Base-by-base conservation (phyloP, 2,797 vertebrate species). In the Argentina silus region DNA sequence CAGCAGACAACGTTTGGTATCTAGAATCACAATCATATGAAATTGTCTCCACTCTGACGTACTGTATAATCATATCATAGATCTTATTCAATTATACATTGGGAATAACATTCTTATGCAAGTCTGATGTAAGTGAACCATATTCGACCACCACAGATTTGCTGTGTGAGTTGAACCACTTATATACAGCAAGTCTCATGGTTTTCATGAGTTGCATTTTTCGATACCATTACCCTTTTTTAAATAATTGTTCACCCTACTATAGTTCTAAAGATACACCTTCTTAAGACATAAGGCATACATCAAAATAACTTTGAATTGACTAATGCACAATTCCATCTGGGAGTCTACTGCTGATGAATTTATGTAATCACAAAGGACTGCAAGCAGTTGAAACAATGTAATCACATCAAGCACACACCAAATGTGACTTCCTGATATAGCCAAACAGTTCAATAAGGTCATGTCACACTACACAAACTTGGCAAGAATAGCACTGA, bases 381-480 rank as follows among this genome's bases (percentile, higher is more conserved):
- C 51, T 59, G n/a, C 17, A 68, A 14, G n/a, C 67, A 69, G 69
- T 55, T 69, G 7, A 47, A 67, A 12, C 11, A 78, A 65, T 59
- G 50, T 62, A 78, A 61, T 51, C 47, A 15, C 3, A 19, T 42
- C 61, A 43, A 17, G 6, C 61, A 2, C 19, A 70, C 51, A 65
- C 60, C 60, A 65, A 56, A 10, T 12, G 12, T 19, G 61, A 43
- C 42, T 45, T 45, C 4, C 42, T 67, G 47, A 27, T 50, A 48
- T 51, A 47, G 65, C 23, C 17, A 36, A 7, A 76, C 48, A 59
- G 66, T 56, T 72, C 12, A 43, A 14, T 6, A 0, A 5, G 3
- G 63, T 76, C 67, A 72, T 66, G 64, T 66, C 45, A 80, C 75
- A 67, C 65, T 12, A 78, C 71, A 61, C 14, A 43, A 9, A 5